Evolutionary conservation across 2,888 invertebrate species (phyloP).

Genomic region (Adela reaumurella): DNA sequence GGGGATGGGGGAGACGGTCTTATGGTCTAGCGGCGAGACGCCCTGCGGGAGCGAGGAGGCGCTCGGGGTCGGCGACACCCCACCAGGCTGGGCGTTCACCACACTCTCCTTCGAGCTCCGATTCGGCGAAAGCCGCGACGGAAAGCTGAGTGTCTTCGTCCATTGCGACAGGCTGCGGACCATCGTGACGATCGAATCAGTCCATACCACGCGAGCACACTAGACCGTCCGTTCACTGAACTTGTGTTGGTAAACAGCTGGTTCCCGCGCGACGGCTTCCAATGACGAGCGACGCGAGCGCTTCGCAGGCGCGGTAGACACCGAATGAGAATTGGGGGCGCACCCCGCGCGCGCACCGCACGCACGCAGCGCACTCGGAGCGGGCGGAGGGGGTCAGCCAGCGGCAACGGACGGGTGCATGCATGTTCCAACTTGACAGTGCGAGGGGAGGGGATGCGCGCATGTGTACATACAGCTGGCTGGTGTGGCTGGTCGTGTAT

Average conservation of each 20-base stretch:
- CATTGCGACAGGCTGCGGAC: slow-evolving; percentile 86
- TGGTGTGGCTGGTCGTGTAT: too few species aligned
- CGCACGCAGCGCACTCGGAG: too few species aligned
- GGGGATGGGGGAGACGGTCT: slow-evolving; percentile 55
- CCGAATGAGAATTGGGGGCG: slow-evolving; percentile 37
- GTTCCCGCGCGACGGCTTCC: slow-evolving; percentile 11
- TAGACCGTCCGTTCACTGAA: slow-evolving; percentile 46
- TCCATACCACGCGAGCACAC: slow-evolving; percentile 20
- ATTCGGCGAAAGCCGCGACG: slow-evolving; percentile 79
- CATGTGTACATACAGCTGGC: not conserved
- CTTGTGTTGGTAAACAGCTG: slow-evolving; percentile 6
- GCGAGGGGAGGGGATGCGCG: slow-evolving; percentile 9
- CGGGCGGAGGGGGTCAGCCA: slow-evolving; percentile 18
- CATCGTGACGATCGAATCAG: slow-evolving; percentile 59
- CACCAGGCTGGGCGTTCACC: slow-evolving; percentile 54
- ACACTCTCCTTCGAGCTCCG: slow-evolving; percentile 72
- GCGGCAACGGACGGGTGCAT: slow-evolving; percentile 31
- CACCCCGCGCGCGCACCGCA: slow-evolving; percentile 18
- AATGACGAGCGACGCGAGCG: slow-evolving; percentile 26
- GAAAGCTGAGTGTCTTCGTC: slow-evolving; percentile 89
- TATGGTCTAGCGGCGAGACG: slow-evolving; percentile 39
- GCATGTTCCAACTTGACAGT: slow-evolving; percentile 38
- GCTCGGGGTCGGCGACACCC: slow-evolving; percentile 62
- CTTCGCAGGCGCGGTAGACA: slow-evolving; percentile 29
- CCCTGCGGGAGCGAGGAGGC: slow-evolving; percentile 56